Base-by-base conservation (phyloP, 2,113 vertebrate genomes). In the Neogobius melanostomus region DNA sequence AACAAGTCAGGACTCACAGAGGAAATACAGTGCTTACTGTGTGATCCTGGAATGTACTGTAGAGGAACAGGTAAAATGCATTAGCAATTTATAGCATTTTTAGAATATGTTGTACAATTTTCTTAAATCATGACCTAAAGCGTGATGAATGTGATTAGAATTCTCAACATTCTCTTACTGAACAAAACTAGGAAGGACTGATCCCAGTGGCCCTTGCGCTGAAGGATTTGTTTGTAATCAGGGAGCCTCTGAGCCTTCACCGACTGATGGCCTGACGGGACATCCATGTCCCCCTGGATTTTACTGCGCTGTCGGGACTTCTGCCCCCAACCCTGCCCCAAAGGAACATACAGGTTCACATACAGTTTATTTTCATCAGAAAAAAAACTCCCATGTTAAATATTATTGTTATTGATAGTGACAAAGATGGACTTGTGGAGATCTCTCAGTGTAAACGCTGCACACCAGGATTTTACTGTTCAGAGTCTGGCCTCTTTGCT, bases 151-250 rank as follows among this genome's bases (percentile, higher is more conserved):
- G 10, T 36, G 54, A 36, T 42, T 59, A 14, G 5, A 42, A 11
- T 57, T 5, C n/a, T 53, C 15, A 8, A 53, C 6, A 16, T 8
- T 8, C 21, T 59, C 14, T 59, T 59, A 59, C 11, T 59, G 12
- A 36, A 42, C 28, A 11, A 59, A 59, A 59, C 68, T 4, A 94
- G 93, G 92, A 15, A 89, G 81, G 52, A 85, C 69, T 44, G 81
- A 63, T 57, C 95, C 96, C 0, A 94, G 90, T 11, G 96, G 96
- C 0, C 85, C 81, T n/a, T 97, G 96, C 36, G 91, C 91, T 48
- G 91, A 93, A 8, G 96, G 96, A 0, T 87, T 95, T 74, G 93
- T 96, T 91, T 98, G 97, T 82, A 87, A 92, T 68, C 91, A 92
- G 8, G 94, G 95, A 12, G 95, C 95, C 12, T 90, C 85, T 68